phyloP scores from a whole-genome alignment of 2,888 invertebrate genomes.

The Drosophila subsilvestris region DNA sequence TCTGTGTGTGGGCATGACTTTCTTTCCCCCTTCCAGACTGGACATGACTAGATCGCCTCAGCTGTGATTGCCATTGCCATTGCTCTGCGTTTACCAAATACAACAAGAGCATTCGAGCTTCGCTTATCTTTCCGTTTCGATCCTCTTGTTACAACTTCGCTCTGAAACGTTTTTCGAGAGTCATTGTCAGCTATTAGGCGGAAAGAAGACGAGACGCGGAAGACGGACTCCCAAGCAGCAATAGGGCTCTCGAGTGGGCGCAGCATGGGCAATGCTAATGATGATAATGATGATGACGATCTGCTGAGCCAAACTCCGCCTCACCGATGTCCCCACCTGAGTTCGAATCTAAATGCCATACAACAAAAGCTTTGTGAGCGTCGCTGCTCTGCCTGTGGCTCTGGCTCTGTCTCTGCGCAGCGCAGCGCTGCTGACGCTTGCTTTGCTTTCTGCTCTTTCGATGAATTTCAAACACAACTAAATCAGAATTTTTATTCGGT shows the following conservation, averaged over 20 bases:
- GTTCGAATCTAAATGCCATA: conserved; percentile 72
- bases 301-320: conserved; percentile 63
- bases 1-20: background rate
- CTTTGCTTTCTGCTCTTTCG: conserved; percentile 69
- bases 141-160: conserved; percentile 47
- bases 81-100: background rate
- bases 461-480: conserved; percentile 80
- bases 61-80: no score
- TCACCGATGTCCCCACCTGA: conserved; percentile 48
- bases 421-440: conserved; percentile 30
- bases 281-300: conserved; percentile 67
- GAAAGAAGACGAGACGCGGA: conserved; percentile 43
- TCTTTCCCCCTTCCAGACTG: background rate
- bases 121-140: background rate
- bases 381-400: conserved; percentile 39
- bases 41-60: background rate
- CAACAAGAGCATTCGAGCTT: conserved; percentile 34
- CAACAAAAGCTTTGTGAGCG: conserved; percentile 33
- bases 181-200: conserved; percentile 63
- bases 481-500: conserved; percentile 84
- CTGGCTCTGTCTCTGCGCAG: conserved; percentile 31
- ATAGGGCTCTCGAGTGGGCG: conserved; percentile 54
- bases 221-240: conserved; percentile 43
- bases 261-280: conserved; percentile 65
- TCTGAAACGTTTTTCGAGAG: conserved; percentile 66